A percentile compares a stretch with the other conserved stretches of the same genome.
Evolutionary conservation across 1,140 invertebrate genomes (phyloP).

Genomic region (Megalonaias nervosa): DNA sequence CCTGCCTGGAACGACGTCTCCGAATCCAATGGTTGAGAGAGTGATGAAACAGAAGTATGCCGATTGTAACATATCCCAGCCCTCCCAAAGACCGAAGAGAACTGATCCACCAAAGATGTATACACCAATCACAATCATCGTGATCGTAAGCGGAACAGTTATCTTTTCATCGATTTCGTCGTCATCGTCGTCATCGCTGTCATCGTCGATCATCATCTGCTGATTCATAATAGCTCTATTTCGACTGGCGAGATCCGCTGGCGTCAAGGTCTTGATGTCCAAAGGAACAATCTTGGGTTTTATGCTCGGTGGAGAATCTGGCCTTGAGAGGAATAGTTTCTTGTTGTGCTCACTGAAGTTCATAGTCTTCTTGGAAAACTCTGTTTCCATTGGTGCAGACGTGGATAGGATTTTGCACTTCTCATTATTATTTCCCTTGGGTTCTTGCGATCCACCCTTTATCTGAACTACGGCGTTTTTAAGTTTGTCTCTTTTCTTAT

Average conservation of each 20-base stretch:
- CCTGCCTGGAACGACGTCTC: slow-evolving; percentile 92
- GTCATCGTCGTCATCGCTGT: slow-evolving; percentile 55
- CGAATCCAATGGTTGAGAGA: slow-evolving; percentile 85
- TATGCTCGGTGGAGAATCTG: too few species aligned
- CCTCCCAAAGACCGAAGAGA: slow-evolving; percentile 84
- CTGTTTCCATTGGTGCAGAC: slow-evolving; percentile 81
- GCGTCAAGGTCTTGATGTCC: slow-evolving; percentile 48
- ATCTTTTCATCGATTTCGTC: slow-evolving; percentile 45
- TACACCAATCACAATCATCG: slow-evolving; percentile 83
- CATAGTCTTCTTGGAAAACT: slow-evolving; percentile 85
- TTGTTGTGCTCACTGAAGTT: too few species aligned
- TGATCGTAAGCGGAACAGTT: slow-evolving; percentile 78
- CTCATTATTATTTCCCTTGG: slow-evolving; percentile 46
- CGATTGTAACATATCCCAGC: slow-evolving; percentile 92
- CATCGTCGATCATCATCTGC: slow-evolving; percentile 38
- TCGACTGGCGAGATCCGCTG: slow-evolving; percentile 36
- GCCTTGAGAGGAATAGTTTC: too few species aligned
- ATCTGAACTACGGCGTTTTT: slow-evolving; percentile 38
- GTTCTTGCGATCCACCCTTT: slow-evolving; percentile 44
- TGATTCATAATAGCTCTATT: slow-evolving; percentile 19
- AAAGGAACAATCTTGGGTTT: slow-evolving; percentile 57
- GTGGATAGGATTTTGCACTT: slow-evolving; percentile 43
- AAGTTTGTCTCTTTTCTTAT: slow-evolving; percentile 46
- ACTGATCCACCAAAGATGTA: slow-evolving; percentile 92
- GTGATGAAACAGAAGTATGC: slow-evolving; percentile 96